These are phyloP conservation scores for Cynodonichthys magdalenae DNA, from an alignment of 2,797 vertebrate genomes.

Conservation along the genomic window DNA sequence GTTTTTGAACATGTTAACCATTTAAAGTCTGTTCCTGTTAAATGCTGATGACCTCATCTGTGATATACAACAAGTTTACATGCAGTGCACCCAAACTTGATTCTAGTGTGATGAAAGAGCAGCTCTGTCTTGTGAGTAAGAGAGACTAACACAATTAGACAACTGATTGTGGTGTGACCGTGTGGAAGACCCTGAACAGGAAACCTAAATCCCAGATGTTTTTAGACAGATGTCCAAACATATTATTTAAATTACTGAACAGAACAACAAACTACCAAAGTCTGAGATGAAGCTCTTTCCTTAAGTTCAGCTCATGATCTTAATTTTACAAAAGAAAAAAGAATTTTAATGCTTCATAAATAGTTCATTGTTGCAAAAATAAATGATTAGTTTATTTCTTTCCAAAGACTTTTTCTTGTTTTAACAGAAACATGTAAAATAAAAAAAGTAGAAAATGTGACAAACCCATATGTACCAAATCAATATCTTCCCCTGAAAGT, in stretches of 20 bases:
- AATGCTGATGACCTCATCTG: neutral
- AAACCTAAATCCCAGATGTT: slow-evolving; percentile 4
- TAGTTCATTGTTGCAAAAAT: no score
- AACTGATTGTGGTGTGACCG: slow-evolving; percentile 14
- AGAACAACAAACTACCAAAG: no score
- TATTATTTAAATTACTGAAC: no score
- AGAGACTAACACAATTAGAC: slow-evolving; percentile 37
- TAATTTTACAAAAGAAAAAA: no score
- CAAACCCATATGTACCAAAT: no score
- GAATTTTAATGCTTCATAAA: no score
- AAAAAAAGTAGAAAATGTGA: no score
- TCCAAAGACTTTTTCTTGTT: neutral
- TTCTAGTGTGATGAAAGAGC: slow-evolving; percentile 38
- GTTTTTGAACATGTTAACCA: neutral
- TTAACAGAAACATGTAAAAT: no score
- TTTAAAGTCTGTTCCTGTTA: neutral
- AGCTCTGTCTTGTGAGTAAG: slow-evolving; percentile 44
- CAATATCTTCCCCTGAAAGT: no score
- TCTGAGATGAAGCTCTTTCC: no score
- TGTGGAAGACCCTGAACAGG: neutral
- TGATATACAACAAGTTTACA: slow-evolving; percentile 3
- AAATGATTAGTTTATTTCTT: no score
- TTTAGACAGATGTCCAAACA: neutral
- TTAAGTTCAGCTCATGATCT: no score
- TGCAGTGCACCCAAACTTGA: slow-evolving; percentile 37